phyloP scores from a whole-genome alignment of 2,888 invertebrate genomes.

The Nomada goodeniana region DNA sequence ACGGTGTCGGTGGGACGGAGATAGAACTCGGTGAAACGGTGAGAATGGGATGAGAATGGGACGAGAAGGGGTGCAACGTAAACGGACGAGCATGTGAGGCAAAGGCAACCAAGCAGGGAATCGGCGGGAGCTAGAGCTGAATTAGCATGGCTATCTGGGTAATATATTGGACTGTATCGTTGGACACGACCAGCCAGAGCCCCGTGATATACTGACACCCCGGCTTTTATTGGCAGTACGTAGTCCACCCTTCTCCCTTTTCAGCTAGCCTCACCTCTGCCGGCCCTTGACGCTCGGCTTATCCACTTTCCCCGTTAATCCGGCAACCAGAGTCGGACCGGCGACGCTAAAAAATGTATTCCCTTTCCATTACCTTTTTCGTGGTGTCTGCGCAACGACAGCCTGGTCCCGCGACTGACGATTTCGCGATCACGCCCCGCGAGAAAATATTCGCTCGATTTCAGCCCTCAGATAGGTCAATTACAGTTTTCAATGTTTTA shows the following conservation, averaged over 20 bases:
- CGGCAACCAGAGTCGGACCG: slow-evolving; percentile 56
- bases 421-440: not conserved
- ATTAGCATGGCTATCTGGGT: slow-evolving; percentile 82
- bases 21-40: not conserved
- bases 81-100: slow-evolving; percentile 61
- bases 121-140: slow-evolving; percentile 76
- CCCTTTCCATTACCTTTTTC: slow-evolving; percentile 46
- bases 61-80: slow-evolving; percentile 37
- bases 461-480: too few species aligned
- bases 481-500: too few species aligned
- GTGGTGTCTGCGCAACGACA: slow-evolving; percentile 4
- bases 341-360: slow-evolving; percentile 67
- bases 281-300: slow-evolving; percentile 72
- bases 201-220: slow-evolving; percentile 75
- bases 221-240: slow-evolving; percentile 78
- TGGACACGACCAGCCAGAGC: slow-evolving; percentile 73
- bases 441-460: not conserved
- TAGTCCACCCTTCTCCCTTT: slow-evolving; percentile 52
- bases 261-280: slow-evolving; percentile 52
- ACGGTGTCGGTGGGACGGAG: slow-evolving; percentile 11
- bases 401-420: not conserved
- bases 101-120: slow-evolving; percentile 66
- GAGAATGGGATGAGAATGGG: not conserved
- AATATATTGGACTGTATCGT: slow-evolving; percentile 80
- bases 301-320: slow-evolving; percentile 78